Conservation (phyloP, 2,113 vertebrate genomes). For the Columbina picui region DNA sequence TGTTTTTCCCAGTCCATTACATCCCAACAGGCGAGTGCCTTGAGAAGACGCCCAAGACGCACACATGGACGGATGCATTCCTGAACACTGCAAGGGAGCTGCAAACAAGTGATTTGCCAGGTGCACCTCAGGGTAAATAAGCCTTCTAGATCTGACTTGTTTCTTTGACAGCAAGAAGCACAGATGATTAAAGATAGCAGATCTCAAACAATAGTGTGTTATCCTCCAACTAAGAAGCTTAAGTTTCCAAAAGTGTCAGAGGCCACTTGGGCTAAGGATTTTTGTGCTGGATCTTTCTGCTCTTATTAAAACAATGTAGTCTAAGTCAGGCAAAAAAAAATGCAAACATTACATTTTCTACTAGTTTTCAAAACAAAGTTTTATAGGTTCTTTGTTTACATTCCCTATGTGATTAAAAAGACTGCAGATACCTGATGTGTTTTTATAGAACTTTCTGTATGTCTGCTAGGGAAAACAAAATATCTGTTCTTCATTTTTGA, state of each 20-base stretch:
- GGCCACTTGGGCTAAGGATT: background rate
- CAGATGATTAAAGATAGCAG: slow-evolving; percentile 4
- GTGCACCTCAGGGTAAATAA: slow-evolving; percentile 12
- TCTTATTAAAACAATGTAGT: background rate
- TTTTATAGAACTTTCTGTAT: background rate
- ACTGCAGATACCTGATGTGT: fast-evolving
- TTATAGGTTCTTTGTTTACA: background rate
- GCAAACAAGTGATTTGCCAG: slow-evolving; percentile 1
- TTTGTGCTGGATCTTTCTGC: background rate
- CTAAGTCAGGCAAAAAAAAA: background rate
- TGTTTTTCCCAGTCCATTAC: background rate
- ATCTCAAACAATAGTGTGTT: background rate
- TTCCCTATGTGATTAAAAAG: background rate
- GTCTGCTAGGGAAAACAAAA: background rate
- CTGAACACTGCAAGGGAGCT: background rate
- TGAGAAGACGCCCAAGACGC: background rate
- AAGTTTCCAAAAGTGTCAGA: background rate
- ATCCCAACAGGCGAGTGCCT: background rate
- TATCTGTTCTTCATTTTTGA: background rate
- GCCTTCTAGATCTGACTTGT: background rate
- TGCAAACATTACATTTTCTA: background rate
- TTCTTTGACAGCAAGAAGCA: background rate
- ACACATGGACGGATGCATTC: background rate
- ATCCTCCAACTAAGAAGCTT: background rate
- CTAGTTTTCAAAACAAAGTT: background rate